Percentiles rank a stretch among this genome's conserved stretches.
Conservation (phyloP, 2,113 vertebrate genomes). For the Poeciliopsis prolifica region DNA sequence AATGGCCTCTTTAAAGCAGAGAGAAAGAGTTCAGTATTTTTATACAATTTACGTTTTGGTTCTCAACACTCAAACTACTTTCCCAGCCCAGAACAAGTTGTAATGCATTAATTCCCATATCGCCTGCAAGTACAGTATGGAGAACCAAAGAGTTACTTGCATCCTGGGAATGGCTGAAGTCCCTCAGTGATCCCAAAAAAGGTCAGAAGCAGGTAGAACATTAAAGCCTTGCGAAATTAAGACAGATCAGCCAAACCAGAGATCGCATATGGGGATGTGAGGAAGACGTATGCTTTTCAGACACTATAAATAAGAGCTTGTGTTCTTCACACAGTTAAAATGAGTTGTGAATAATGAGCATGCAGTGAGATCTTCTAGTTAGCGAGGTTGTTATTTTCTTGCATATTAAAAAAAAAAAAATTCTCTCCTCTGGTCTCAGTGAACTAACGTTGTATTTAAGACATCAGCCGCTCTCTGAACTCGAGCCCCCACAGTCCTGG, state of each 20-base stretch:
- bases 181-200: too few relatives aligned
- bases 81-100: too few relatives aligned
- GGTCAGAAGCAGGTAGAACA: background rate
- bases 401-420: constrained; percentile 14
- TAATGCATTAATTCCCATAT: too few relatives aligned
- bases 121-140: too few relatives aligned
- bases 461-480: constrained; percentile 49
- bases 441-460: constrained; percentile 47
- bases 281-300: constrained; percentile 23
- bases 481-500: constrained; percentile 14
- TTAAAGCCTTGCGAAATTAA: background rate
- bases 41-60: too few relatives aligned
- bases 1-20: too few relatives aligned
- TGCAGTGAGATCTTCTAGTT: constrained; percentile 23
- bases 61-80: too few relatives aligned
- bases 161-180: background rate
- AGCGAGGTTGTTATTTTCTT: constrained; percentile 22
- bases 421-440: constrained; percentile 18
- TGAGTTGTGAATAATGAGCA: constrained; percentile 2
- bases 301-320: constrained; percentile 55
- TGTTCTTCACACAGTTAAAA: constrained; percentile 39
- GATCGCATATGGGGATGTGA: constrained; percentile 17
- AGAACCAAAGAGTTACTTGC: background rate
- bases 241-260: background rate
- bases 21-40: too few relatives aligned